Evolutionary conservation across 2,797 vertebrate genomes (phyloP), one percentile per base, ranked within the genome.

Genomic region (Acipenser transmontanus): DNA sequence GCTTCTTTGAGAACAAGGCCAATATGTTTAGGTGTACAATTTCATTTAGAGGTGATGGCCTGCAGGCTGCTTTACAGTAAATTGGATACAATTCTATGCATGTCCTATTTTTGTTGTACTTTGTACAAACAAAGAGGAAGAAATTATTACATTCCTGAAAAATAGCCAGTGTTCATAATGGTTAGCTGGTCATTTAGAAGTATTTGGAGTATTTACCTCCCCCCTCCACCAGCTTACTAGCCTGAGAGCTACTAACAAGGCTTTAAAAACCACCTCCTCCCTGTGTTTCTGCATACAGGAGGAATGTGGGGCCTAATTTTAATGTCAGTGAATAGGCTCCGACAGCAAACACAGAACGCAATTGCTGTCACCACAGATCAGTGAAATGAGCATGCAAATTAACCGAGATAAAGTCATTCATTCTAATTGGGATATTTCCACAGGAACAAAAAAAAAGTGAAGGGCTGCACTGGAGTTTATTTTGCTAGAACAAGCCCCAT

Each of bases 361-460:
- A 48, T 49, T 13, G 12, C 57, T 63, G 49, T 64, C 47, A 34
- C 48, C 49, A 17, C 50, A 62, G 7, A 69, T 34, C 14, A 62
- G 64, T 54, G 6, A 50, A 60, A 68, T 67, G 66, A 14, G 63
- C 47, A 71, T 68, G 59, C 66, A 77, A 79, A 76, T 77, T 62
- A 71, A 6, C 7, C 52, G 60, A 70, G 61, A 73, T 59, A 67
- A 13, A 65, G 71, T 78, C 69, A 85, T 86, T 85, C 71, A 81
- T 81, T 79, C 72, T 84, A 85, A 88, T 84, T 87, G 80, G 75
- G 66, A 59, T 67, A 68, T 77, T 76, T 81, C 72, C 73, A 70
- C 70, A 73, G 74, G 57, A 64, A 66, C 68, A 76, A 66, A 69
- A 48, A 67, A 59, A 62, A 8, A 50, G 66, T 66, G 73, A 72